Conservation (phyloP, 2,797 vertebrate genomes). For the Melopsittacus undulatus region DNA sequence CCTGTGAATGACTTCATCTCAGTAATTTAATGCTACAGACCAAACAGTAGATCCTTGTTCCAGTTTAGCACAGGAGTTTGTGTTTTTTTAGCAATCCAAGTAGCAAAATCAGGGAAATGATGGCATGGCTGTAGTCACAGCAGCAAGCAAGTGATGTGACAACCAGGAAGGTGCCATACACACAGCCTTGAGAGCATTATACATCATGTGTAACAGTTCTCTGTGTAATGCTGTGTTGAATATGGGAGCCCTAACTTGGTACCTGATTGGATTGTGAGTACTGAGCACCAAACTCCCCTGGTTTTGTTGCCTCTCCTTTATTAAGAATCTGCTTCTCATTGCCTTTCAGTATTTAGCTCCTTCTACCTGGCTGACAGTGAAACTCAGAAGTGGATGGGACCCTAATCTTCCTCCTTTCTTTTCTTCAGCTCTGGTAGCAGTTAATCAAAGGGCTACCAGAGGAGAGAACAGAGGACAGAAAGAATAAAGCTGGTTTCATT, state of each 20-base stretch:
- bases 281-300: neutral
- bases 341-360: neutral
- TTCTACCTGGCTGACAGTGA: neutral
- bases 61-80: neutral
- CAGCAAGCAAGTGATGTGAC: neutral
- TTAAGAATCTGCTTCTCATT: neutral
- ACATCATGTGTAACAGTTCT: rapidly evolving
- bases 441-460: neutral
- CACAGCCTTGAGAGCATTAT: neutral
- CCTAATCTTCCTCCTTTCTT: neutral
- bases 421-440: neutral
- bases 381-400: neutral
- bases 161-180: neutral
- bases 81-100: neutral
- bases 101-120: neutral
- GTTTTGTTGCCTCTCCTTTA: neutral
- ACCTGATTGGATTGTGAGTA: neutral
- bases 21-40: constrained; percentile 3
- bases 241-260: neutral
- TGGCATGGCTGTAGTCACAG: neutral
- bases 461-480: neutral
- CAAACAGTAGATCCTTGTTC: constrained; percentile 5
- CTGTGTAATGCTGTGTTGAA: neutral
- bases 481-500: neutral
- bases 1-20: constrained; percentile 2